Evolutionary conservation across 1,140 invertebrate species (phyloP), one percentile per base, ranked within the genome.

Genomic region (Drosophila willistoni): DNA sequence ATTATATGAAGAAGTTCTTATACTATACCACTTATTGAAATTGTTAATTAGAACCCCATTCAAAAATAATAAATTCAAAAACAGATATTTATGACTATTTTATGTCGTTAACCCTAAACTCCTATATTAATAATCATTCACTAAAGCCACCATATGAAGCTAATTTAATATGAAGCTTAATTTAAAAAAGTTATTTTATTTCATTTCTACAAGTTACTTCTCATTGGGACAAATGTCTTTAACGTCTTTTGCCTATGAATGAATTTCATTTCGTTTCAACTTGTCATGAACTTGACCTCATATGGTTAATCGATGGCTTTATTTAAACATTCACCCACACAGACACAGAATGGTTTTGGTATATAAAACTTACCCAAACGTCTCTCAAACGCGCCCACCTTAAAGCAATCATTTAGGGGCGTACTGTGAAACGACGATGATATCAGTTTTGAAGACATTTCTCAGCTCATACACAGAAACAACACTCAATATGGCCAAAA

Each of bases 371-470:
- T 91, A 91, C 90, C 90, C 66, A 91, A 74, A 77, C 90, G 90
- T 83, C 90, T 74, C 82, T 91, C 90, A 69, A 91, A 91, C 61
- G 61, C 90, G 90, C 90, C 90, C 77, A 91, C 90, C 80, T 91
- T 91, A 61, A 91, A 91, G 64, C 81, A 89, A 68, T 91, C 90
- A 65, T 78, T 91, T 47, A 89, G 85, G 70, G 84, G 86, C 66
- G 86, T 75, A 69, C 90, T 91, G 72, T 91, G 77, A 76, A 91
- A 90, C 81, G 90, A 91, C 71, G 90, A 90, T 86, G 90, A 91
- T 79, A 90, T 89, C 74, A 91, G 83, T 89, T 89, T 90, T 59
- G 90, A 82, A 81, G 90, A 79, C 90, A 91, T 91, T 82, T 80
- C 73, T 72, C 68, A 22, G 44, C 14, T 47, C 29, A 57, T 68